Conservation (phyloP, 2,888 invertebrate species). For the Drosophila vallismaia region DNA sequence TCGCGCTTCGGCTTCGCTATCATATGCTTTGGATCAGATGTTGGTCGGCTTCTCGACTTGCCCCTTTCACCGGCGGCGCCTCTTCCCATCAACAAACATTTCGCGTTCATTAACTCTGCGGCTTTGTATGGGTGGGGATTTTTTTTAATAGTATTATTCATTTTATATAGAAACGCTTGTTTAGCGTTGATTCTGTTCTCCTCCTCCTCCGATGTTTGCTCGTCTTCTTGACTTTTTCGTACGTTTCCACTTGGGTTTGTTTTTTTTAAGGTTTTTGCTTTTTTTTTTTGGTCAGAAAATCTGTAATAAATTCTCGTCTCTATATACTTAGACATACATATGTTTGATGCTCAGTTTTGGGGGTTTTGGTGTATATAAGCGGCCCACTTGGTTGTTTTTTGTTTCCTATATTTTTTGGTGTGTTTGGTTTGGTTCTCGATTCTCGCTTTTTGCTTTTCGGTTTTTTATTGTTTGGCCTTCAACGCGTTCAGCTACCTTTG, state of each 20-base stretch:
- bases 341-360: constrained; percentile 13
- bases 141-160: constrained; percentile 40
- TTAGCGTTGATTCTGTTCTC: constrained; percentile 24
- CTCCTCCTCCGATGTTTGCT: constrained; percentile 34
- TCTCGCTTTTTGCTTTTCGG: not conserved
- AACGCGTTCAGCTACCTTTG: constrained; percentile 75
- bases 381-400: constrained; percentile 33
- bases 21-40: constrained; percentile 68
- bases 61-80: constrained; percentile 26
- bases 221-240: constrained; percentile 44
- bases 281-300: constrained; percentile 52
- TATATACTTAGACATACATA: constrained; percentile 22
- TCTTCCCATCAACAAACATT: constrained; percentile 45
- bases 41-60: constrained; percentile 25
- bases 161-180: constrained; percentile 50
- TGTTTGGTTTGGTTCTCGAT: constrained; percentile 31
- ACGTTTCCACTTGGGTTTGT: constrained; percentile 55
- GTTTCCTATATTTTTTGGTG: constrained; percentile 38
- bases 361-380: constrained; percentile 22
- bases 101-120: constrained; percentile 59
- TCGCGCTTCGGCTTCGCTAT: constrained; percentile 37
- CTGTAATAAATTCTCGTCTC: constrained; percentile 68
- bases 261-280: constrained; percentile 34
- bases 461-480: constrained; percentile 71
- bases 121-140: constrained; percentile 29